Base-by-base conservation (phyloP, 2,797 vertebrate genomes). In the Carduelis carduelis region DNA sequence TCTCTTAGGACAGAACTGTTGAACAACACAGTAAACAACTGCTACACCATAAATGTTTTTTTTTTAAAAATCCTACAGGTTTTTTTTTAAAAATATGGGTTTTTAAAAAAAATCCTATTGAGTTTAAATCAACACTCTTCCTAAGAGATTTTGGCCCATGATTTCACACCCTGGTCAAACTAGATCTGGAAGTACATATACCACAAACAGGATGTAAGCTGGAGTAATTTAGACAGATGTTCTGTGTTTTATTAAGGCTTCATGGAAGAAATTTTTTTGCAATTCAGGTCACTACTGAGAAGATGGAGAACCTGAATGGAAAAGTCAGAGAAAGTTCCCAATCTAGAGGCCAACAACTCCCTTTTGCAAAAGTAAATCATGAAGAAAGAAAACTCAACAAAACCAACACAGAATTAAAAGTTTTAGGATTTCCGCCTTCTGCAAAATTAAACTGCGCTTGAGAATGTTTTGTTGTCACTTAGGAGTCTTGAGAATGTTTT, bases 201-300 rank as follows among this genome's bases (percentile, higher is more conserved):
- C 35, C 71, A 56, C 47, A 50, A 93, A 78, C 2, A 22, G 49
- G 85, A 74, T 0, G 1, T 74, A 82, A 91, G 44, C 32, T 68
- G 70, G 24, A 52, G 55, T 53, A 61, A 87, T 78, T 76, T 28
- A 50, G 55, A 28, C 44, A 79, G 70, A 90, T 72, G 39, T 44
- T 85, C 60, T 82, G 37, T 53, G 28, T 66, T 92, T 83, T 47
- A 77, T 83, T 71, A 75, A 70, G 27, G n/a, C 80, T 85, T 80
- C 28, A 56, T 17, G 22, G 23, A 89, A 39, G 27, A 70, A 57
- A 30, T 12, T 50, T 53, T 75, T 64, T 70, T 77, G 37, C 71
- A 60, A 53, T 34, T 64, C 43, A 4, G 1, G 26, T 87, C 49
- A 64, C 37, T n/a, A 41, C 53, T 66, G 24, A 85, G 46, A 81